Percentiles rank a stretch among this genome's conserved stretches.
phyloP scores from a whole-genome alignment of 2,797 vertebrate genomes.

The Delichon dasypus region DNA sequence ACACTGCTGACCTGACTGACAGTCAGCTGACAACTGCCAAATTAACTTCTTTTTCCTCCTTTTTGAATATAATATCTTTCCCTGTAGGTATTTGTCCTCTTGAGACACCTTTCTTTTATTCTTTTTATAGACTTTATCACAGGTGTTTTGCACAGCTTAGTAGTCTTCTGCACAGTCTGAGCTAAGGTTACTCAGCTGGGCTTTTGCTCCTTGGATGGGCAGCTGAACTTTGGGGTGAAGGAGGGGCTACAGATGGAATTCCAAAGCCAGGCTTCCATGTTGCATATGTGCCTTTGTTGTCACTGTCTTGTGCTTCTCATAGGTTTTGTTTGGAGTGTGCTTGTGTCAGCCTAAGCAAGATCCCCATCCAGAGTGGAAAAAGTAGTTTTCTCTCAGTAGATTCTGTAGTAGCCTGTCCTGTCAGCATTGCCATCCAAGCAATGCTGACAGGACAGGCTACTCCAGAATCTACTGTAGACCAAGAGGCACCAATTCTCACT shows the following conservation, averaged over 20 bases:
- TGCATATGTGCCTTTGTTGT: neutral
- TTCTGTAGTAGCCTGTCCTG: neutral
- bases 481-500: neutral
- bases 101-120: neutral
- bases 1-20: neutral
- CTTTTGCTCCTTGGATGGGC: neutral
- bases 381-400: neutral
- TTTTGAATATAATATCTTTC: neutral
- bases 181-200: neutral
- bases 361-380: neutral
- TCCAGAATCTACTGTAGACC: neutral
- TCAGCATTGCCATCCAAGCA: neutral
- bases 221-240: neutral
- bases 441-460: neutral
- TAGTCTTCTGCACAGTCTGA: neutral
- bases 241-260: neutral
- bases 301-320: neutral
- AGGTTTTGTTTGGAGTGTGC: neutral
- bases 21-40: neutral
- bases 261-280: neutral
- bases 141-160: neutral
- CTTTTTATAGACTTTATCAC: neutral
- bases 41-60: neutral
- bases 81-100: neutral
- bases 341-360: neutral